phyloP scores from a whole-genome alignment of 1,140 invertebrate genomes.

The Drosophila yakuba region DNA sequence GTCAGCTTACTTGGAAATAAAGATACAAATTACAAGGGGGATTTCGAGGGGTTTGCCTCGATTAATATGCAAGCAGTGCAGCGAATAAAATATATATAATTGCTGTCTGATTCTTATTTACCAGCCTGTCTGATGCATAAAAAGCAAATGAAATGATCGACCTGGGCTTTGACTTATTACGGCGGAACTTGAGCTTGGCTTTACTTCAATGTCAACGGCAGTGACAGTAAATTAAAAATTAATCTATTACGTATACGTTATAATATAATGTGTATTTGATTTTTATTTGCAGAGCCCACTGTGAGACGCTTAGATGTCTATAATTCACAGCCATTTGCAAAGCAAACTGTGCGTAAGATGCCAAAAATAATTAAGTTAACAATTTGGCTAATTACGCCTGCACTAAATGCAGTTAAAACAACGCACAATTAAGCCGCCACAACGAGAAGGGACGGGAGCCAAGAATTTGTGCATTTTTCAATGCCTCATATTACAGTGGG shows the following conservation, averaged over 20 bases:
- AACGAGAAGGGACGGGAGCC: constrained; percentile 19
- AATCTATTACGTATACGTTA: not conserved
- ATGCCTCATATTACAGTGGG: constrained; percentile 44
- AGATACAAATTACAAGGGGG: constrained; percentile 44
- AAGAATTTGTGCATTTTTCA: constrained; percentile 41
- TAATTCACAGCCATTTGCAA: constrained; percentile 24
- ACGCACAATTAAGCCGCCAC: constrained; percentile 41
- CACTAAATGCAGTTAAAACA: constrained; percentile 41
- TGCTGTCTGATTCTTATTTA: constrained; percentile 47
- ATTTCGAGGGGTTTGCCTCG: constrained; percentile 38
- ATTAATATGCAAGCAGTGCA: constrained; percentile 74
- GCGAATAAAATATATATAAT: constrained; percentile 73
- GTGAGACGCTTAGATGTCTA: not conserved
- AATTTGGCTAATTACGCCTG: constrained; percentile 50
- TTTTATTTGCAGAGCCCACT: not conserved
- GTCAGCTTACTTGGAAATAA: constrained; percentile 55
- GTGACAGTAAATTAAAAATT: constrained; percentile 1
- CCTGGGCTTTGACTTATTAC: constrained; percentile 47
- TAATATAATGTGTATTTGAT: not conserved
- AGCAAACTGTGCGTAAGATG: constrained; percentile 27
- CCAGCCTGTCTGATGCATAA: constrained; percentile 49
- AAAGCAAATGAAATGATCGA: constrained; percentile 47
- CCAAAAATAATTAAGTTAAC: constrained; percentile 51
- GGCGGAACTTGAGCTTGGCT: constrained; percentile 40
- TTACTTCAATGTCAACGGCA: constrained; percentile 26